phyloP scores from a whole-genome alignment of 2,113 vertebrate species.

The Nicator chloris region DNA sequence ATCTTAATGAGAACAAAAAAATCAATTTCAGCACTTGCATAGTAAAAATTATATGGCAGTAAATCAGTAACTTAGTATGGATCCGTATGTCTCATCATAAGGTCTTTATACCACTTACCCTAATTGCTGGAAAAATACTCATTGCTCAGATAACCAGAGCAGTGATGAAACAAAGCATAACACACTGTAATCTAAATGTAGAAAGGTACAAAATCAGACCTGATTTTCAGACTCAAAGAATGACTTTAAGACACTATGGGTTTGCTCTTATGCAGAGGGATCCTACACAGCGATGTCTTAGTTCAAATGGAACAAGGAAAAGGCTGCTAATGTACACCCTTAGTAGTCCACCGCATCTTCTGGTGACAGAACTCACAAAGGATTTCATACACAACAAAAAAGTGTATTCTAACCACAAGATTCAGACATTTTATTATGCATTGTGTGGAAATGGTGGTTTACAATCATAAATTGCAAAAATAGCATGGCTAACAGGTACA shows the following conservation, averaged over 20 bases:
- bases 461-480: not conserved
- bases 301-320: not conserved
- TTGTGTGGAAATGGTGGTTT: not conserved
- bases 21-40: not conserved
- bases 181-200: not conserved
- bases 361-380: not conserved
- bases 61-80: not conserved
- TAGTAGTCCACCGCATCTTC: not conserved
- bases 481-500: not conserved
- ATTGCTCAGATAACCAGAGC: not conserved
- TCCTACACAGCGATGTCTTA: too few relatives aligned
- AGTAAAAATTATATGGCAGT: not conserved
- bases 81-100: not conserved
- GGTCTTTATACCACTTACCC: not conserved
- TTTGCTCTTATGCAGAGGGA: not conserved
- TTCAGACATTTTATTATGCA: not conserved
- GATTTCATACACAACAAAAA: not conserved
- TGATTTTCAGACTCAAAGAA: not conserved
- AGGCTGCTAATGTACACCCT: not conserved
- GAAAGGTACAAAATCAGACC: not conserved
- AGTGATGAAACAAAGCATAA: not conserved
- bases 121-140: not conserved
- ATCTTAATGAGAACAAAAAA: not conserved
- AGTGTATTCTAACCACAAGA: not conserved
- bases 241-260: not conserved